These are phyloP conservation scores for Hippocampus abdominalis DNA, from an alignment of 2,113 vertebrate species.

Conservation along the genomic window DNA sequence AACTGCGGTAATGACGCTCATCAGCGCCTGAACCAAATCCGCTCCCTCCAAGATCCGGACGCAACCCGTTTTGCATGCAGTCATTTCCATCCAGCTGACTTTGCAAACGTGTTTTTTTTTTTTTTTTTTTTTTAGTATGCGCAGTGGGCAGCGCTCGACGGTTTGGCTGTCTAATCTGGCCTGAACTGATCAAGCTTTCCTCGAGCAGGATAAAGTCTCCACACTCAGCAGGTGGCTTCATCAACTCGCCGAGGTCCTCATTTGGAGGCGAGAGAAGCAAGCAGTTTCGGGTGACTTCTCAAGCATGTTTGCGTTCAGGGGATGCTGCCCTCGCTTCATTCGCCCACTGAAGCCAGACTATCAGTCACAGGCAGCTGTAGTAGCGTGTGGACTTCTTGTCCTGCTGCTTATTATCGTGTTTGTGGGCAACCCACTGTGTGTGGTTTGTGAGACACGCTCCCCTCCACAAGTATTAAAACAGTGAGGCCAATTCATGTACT, in stretches of 20 bases:
- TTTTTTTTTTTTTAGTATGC: neutral
- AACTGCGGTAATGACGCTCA: neutral
- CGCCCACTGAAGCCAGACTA: neutral
- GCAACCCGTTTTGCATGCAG: neutral
- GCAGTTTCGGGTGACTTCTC: conserved; percentile 49
- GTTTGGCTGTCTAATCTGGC: conserved; percentile 44
- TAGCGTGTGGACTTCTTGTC: neutral
- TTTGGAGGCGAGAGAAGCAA: conserved; percentile 47
- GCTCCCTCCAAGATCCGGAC: neutral
- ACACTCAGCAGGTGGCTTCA: conserved; percentile 44
- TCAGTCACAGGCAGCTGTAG: conserved; percentile 1
- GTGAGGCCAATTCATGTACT: neutral
- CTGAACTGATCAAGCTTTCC: conserved; percentile 60
- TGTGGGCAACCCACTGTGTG: conserved; percentile 1
- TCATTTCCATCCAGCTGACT: conserved; percentile 5
- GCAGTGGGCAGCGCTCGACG: conserved; percentile 24
- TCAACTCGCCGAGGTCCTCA: conserved; percentile 39
- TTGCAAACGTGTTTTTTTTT: neutral
- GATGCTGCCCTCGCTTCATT: neutral
- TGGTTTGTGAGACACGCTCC: neutral
- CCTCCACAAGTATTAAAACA: neutral
- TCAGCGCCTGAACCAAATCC: neutral
- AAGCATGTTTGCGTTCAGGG: conserved; percentile 19
- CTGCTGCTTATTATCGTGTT: conserved; percentile 1
- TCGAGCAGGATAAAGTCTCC: conserved; percentile 29